A percentile compares a stretch with the other conserved stretches of the same genome.
These are phyloP conservation scores for Hydrophis major DNA, from an alignment of 2,797 vertebrate genomes.

Conservation along the genomic window DNA sequence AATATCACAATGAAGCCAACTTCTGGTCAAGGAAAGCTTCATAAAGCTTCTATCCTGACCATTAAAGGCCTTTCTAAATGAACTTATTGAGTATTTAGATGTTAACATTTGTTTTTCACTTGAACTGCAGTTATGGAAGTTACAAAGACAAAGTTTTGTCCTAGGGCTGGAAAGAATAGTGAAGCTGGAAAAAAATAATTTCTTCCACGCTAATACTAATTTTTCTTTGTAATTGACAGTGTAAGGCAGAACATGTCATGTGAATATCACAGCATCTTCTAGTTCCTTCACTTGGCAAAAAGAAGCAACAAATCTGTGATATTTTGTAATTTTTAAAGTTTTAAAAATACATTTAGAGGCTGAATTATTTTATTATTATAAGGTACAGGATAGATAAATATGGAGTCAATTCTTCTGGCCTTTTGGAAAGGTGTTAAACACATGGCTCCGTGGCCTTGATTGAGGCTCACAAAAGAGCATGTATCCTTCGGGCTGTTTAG, in stretches of 20 bases:
- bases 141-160: background rate
- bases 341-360: background rate
- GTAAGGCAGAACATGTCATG: background rate
- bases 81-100: background rate
- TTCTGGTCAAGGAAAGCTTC: background rate
- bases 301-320: background rate
- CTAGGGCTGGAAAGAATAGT: background rate
- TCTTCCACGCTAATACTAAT: background rate
- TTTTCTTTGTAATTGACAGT: background rate
- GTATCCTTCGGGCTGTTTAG: too few relatives aligned
- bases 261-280: background rate
- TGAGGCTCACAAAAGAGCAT: too few relatives aligned
- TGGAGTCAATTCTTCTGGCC: background rate
- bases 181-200: background rate
- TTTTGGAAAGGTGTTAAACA: background rate
- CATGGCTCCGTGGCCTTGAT: too few relatives aligned
- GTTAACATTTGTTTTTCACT: background rate
- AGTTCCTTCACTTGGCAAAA: background rate
- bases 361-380: background rate
- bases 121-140: background rate
- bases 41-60: background rate
- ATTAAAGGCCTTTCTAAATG: background rate
- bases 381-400: background rate
- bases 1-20: background rate
- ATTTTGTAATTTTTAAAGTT: background rate